A percentile compares a stretch with the other conserved stretches of the same genome.
These are phyloP conservation scores for Stictonetta naevosa DNA, from an alignment of 2,113 vertebrate species.

Conservation along the genomic window DNA sequence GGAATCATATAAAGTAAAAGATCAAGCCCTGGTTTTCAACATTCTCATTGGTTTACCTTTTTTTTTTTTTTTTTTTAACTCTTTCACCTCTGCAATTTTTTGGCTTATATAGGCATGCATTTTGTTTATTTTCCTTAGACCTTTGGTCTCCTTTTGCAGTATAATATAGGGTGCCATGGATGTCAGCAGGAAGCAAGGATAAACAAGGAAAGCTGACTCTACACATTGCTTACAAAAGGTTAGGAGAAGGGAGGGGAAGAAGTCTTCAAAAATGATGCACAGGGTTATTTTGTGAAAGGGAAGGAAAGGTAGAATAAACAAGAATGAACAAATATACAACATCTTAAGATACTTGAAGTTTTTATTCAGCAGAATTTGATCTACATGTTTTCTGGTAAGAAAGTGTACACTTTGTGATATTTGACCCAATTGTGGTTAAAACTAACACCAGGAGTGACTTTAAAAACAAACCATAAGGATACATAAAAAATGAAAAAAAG, in stretches of 20 bases:
- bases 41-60: not conserved
- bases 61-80: not conserved
- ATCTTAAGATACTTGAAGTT: not conserved
- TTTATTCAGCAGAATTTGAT: not conserved
- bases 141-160: not conserved
- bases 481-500: not conserved
- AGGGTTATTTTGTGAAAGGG: not conserved
- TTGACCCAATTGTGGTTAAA: not conserved
- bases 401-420: not conserved
- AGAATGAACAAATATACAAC: not conserved
- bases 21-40: not conserved
- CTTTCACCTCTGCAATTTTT: not conserved
- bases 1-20: not conserved
- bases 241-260: not conserved
- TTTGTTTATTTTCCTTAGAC: not conserved
- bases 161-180: not conserved
- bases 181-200: not conserved
- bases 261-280: not conserved
- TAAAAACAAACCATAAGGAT: not conserved
- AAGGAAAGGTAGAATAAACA: not conserved
- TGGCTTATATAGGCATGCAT: not conserved
- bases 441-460: not conserved
- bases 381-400: not conserved
- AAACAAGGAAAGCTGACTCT: not conserved
- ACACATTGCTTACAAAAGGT: not conserved